Base-by-base conservation (phyloP, 1,140 invertebrate genomes). In the Conopomorpha cramerella region DNA sequence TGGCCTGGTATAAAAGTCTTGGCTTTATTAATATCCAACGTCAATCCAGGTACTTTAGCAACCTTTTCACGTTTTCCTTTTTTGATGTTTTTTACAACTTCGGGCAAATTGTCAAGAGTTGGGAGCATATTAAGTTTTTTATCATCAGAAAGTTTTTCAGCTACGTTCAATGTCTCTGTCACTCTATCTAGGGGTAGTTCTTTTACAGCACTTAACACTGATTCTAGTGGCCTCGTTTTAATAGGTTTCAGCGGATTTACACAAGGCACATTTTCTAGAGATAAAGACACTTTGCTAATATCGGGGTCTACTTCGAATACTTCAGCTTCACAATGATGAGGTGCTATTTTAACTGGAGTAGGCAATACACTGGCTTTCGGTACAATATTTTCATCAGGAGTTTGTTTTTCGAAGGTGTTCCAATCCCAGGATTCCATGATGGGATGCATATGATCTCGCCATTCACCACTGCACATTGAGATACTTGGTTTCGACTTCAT, bases 1-100 rank as follows among this genome's bases (percentile, higher is more conserved):
- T 88, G 86, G 1, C 88, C 88, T 14, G 82, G 78, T 17, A 89
- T 55, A 54, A 89, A 88, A 49, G 81, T 82, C 41, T 84, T 81
- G 10, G 81, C 81, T 41, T 81, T 81, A 19, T 83, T 79, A 38
- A 89, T 82, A 45, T 86, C 82, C 16, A 90, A 55, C 28, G 82
- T 82, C 1, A 88, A 60, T 28, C 85, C 84, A 16, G 84, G 80
- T 17, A 88, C 74, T 48, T 84, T 83, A 28, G 82, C 78, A 10
- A 83, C 43, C 55, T 82, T 81, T 25, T 76, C 55, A 34, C 79
- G 72, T 43, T 80, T 80, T 0, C 86, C 87, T 35, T 80, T 80
- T 12, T 77, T 74, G 25, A 90, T 79, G 46, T 81, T 82, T 59
- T 82, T 81, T 4, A 87, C 71, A 28, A 89, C 45, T 36, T 84